These are phyloP conservation scores for Balanococcus diminutus DNA, from an alignment of 2,888 invertebrate species.

Conservation along the genomic window DNA sequence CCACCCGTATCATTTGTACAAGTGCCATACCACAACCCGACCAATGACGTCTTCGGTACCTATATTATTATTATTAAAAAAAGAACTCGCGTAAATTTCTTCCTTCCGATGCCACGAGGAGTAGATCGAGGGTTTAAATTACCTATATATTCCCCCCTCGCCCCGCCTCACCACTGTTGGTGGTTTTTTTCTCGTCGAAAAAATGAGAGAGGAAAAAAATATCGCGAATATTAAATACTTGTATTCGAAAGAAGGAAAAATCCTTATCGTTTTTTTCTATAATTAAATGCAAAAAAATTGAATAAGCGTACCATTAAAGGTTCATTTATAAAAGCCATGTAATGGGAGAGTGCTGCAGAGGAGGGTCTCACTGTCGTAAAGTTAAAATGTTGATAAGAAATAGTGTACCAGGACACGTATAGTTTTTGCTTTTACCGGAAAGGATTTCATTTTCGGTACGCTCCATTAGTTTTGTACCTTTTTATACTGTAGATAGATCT, in stretches of 20 bases:
- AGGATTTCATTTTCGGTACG: conserved; percentile 49
- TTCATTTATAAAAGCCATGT: neutral
- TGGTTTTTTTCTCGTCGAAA: neutral
- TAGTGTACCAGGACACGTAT: neutral
- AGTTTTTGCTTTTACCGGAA: conserved; percentile 12
- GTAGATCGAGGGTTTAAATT: neutral
- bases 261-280: neutral
- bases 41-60: neutral
- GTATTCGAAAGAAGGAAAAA: neutral
- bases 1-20: too few species aligned
- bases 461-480: conserved; percentile 47
- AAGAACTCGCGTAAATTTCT: neutral
- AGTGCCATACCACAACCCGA: neutral
- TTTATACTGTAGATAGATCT: neutral
- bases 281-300: neutral
- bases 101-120: neutral
- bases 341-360: neutral
- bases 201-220: neutral
- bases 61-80: neutral
- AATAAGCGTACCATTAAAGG: neutral
- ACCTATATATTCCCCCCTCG: neutral
- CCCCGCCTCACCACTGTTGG: too few species aligned
- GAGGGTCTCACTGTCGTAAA: neutral
- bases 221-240: neutral
- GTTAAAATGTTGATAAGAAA: conserved; percentile 36